Evolutionary conservation across 2,113 vertebrate species (phyloP).

Genomic region (Pelvicachromis taeniatus): DNA sequence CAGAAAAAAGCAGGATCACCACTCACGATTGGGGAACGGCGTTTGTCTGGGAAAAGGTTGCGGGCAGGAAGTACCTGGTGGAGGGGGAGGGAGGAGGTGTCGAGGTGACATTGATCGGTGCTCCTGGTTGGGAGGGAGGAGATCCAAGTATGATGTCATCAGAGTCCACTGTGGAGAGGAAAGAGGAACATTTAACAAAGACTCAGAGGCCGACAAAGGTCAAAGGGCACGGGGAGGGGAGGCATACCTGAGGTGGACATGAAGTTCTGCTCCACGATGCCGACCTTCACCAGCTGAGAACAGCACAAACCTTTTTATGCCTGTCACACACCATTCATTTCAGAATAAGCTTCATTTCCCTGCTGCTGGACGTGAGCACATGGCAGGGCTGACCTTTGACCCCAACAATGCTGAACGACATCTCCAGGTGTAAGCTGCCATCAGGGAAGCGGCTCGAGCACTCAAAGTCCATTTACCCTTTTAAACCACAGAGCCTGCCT

Average conservation of each 20-base stretch:
- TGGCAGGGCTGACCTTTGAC: rapidly evolving
- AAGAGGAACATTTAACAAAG: background rate
- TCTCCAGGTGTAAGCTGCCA: background rate
- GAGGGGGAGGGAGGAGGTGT: constrained; percentile 80
- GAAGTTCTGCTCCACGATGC: constrained; percentile 80
- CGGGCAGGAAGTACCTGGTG: constrained; percentile 45
- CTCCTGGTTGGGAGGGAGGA: constrained; percentile 30
- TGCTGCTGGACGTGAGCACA: background rate
- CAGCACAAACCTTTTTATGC: background rate
- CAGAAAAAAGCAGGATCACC: constrained; percentile 11
- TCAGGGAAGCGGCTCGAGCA: background rate
- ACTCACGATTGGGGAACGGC: background rate
- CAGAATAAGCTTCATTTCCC: rapidly evolving
- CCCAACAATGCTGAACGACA: background rate
- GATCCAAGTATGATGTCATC: constrained; percentile 75
- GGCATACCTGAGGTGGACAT: constrained; percentile 63
- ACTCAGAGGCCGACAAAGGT: background rate
- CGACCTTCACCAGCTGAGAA: constrained; percentile 79
- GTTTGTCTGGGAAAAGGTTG: background rate
- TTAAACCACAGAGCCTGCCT: background rate
- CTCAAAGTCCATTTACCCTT: background rate
- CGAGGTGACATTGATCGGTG: constrained; percentile 1
- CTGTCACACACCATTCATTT: background rate
- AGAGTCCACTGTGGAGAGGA: constrained; percentile 74
- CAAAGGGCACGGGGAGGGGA: background rate